Conservation (phyloP, 2,797 vertebrate species). For the Rousettus madagascariensis region DNA sequence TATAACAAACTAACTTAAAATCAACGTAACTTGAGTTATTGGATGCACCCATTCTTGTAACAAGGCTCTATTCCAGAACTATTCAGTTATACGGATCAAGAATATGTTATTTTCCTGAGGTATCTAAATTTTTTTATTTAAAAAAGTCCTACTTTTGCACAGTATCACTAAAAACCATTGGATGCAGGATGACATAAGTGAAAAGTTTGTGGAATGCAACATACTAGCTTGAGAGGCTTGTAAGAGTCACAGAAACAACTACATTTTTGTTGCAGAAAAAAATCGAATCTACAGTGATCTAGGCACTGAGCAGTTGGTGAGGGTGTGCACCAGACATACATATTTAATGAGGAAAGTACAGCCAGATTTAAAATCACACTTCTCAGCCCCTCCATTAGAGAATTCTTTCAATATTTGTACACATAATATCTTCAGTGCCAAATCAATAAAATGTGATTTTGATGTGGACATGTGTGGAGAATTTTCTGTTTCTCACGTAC, state of each 20-base stretch:
- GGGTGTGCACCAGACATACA: background rate
- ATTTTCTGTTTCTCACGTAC: slow-evolving; percentile 51
- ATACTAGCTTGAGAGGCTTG: background rate
- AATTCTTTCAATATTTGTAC: slow-evolving; percentile 68
- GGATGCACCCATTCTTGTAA: background rate
- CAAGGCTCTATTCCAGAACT: background rate
- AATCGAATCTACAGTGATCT: background rate
- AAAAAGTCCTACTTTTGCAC: background rate
- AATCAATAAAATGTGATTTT: slow-evolving; percentile 64
- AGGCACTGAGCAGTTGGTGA: background rate
- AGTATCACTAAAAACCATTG: background rate
- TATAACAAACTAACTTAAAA: background rate
- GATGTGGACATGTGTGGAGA: slow-evolving; percentile 22
- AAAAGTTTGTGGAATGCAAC: background rate
- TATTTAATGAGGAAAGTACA: background rate
- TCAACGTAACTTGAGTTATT: background rate
- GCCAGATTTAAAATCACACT: background rate
- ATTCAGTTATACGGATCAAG: background rate
- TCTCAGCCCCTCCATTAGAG: background rate
- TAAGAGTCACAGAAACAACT: background rate
- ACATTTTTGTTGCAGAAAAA: background rate
- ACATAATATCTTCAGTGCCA: slow-evolving; percentile 61
- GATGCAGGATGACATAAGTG: background rate
- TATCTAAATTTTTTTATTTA: background rate
- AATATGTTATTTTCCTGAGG: background rate